phyloP scores from a whole-genome alignment of 2,113 vertebrate species.

The Albula goreensis region DNA sequence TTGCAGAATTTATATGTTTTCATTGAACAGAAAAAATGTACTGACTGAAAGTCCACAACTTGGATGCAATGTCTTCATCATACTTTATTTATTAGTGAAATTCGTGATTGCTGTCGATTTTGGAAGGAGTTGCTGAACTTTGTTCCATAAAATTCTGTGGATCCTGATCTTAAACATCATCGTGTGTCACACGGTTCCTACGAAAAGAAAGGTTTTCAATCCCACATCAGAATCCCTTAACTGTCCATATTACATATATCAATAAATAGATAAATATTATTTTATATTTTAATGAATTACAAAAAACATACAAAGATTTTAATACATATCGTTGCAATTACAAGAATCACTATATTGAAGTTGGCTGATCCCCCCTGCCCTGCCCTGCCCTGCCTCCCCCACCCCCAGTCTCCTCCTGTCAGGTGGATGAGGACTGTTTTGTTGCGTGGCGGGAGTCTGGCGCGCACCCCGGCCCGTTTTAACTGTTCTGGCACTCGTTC shows the following conservation, averaged over 20 bases:
- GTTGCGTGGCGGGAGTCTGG: conserved; percentile 25
- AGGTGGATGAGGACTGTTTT: not conserved
- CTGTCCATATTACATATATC: conserved; percentile 59
- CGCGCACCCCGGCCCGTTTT: conserved; percentile 50
- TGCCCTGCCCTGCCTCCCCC: not conserved
- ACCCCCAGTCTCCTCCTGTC: too few species aligned
- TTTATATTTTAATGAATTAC: conserved; percentile 67
- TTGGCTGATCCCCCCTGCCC: not conserved
- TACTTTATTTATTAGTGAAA: not conserved
- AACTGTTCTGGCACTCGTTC: conserved; percentile 92
- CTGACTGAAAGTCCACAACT: not conserved
- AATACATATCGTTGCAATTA: conserved; percentile 57
- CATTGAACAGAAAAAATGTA: not conserved
- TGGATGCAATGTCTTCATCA: conserved; percentile 1
- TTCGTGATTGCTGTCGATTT: conserved; percentile 16
- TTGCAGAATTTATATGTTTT: not conserved
- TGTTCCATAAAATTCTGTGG: conserved; percentile 36
- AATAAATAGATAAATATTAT: conserved; percentile 76
- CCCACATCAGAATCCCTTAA: conserved; percentile 54
- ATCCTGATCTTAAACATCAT: conserved; percentile 57
- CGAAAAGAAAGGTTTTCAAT: conserved; percentile 71
- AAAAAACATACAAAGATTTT: conserved; percentile 71
- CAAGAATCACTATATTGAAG: conserved; percentile 37
- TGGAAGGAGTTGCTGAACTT: conserved; percentile 28
- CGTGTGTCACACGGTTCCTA: conserved; percentile 76